Percentiles rank a stretch among this genome's conserved stretches.
Conservation (phyloP, 2,888 invertebrate genomes). For the Himalopsyche anomala region DNA sequence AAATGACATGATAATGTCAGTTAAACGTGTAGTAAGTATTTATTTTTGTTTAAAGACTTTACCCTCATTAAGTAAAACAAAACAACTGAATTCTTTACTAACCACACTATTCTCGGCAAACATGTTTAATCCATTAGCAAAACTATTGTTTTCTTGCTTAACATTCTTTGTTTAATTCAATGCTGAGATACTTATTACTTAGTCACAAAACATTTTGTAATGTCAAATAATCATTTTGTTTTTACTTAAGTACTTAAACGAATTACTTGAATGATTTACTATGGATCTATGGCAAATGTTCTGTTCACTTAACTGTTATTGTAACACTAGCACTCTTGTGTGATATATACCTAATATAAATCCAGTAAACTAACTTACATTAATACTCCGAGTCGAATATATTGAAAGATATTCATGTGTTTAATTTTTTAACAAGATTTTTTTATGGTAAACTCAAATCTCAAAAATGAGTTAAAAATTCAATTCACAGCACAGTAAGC, state of each 20-base stretch:
- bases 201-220: neutral
- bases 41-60: neutral
- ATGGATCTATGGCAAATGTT: no score
- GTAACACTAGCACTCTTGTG: no score
- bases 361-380: no score
- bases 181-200: neutral
- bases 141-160: neutral
- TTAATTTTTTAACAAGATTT: no score
- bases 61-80: neutral
- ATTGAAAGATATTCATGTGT: no score
- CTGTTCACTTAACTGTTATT: no score
- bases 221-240: neutral
- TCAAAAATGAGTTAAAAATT: no score
- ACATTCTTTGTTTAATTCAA: neutral
- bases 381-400: no score
- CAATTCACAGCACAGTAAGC: no score
- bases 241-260: neutral
- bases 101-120: neutral
- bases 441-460: no score
- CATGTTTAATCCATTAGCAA: neutral
- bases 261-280: neutral
- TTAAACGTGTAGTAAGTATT: neutral
- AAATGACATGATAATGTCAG: neutral
- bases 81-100: neutral
- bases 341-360: no score